Evolutionary conservation across 2,888 invertebrate genomes (phyloP), one percentile per base, ranked within the genome.

Genomic region (Eupithecia vulgata): DNA sequence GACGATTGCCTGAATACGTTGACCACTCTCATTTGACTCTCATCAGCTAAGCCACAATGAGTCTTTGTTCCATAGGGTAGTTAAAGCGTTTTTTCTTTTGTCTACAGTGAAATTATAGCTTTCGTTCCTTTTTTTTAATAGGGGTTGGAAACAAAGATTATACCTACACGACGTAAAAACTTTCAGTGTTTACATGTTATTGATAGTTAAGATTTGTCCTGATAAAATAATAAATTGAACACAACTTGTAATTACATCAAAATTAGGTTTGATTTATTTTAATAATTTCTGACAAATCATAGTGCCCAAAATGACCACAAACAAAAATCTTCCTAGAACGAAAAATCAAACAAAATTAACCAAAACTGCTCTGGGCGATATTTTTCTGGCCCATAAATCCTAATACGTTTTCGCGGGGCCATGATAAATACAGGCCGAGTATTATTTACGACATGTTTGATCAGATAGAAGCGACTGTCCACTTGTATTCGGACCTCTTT

Each of bases 401-500:
- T 84, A 89, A 88, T 90, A 89, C 89, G 87, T 87, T 89, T 90
- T 89, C 82, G 86, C 86, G 83, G 87, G 82, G 84, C 84, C 82
- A 83, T 91, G 94, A 93, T 94, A 93, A 93, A 93, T 90, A 92
- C 88, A 85, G 90, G 86, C 87, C 89, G 81, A 87, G 88, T 84
- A 88, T 92, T 91, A 94, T 94, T 93, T 93, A 94, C 88, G 88
- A 87, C 87, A 81, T 87, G 84, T 91, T 89, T 88, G 93, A 94
- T 94, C 92, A 88, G 93, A 94, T 94, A 93, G 61, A 68, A 82
- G 78, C 76, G 71, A 80, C 77, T 94, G 94, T 94, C 94, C 93
- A 92, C 91, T 85, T 79, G 79, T 76, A 74, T 70, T 73, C 64
- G 72, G 79, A 80, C 79, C 79, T 80, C 84, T 83, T 84, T 69